Evolutionary conservation across 2,797 vertebrate genomes (phyloP).

Genomic region (Holocentrus rufus): DNA sequence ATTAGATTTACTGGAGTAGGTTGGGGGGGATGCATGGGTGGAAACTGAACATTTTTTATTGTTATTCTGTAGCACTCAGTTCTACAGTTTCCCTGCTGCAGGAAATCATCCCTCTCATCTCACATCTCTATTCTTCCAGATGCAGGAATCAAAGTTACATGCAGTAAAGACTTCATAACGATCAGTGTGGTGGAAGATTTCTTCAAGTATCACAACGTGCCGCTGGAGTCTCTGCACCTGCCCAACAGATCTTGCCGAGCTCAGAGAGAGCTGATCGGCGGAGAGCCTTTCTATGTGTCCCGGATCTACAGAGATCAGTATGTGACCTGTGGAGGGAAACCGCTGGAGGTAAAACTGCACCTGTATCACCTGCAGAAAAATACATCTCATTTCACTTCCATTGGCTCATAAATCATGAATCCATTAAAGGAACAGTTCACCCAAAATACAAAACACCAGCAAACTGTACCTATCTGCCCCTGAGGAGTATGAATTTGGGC

Average conservation of each 20-base stretch:
- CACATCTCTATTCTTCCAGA: slow-evolving; percentile 53
- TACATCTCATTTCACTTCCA: too few relatives aligned
- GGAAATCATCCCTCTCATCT: neutral
- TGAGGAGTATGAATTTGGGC: too few relatives aligned
- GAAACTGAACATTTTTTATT: too few relatives aligned
- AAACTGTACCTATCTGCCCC: too few relatives aligned
- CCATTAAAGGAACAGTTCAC: too few relatives aligned
- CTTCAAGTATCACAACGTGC: slow-evolving; percentile 77
- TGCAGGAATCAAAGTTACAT: slow-evolving; percentile 71
- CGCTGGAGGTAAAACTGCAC: slow-evolving; percentile 64
- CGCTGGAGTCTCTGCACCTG: slow-evolving; percentile 73
- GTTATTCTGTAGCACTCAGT: too few relatives aligned
- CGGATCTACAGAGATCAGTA: slow-evolving; percentile 73
- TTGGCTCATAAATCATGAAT: too few relatives aligned
- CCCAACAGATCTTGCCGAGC: slow-evolving; percentile 73
- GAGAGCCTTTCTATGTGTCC: slow-evolving; percentile 63
- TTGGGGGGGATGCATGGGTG: neutral
- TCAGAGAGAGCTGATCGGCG: slow-evolving; percentile 56
- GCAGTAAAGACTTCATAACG: slow-evolving; percentile 71
- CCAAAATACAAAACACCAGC: too few relatives aligned
- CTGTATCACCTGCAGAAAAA: too few relatives aligned
- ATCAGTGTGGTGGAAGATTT: slow-evolving; percentile 75
- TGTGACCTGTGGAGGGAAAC: slow-evolving; percentile 74
- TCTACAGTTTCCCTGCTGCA: neutral
- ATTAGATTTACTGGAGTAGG: neutral